These are phyloP conservation scores for Diadophis punctatus DNA, from an alignment of 2,113 vertebrate species.

Conservation along the genomic window DNA sequence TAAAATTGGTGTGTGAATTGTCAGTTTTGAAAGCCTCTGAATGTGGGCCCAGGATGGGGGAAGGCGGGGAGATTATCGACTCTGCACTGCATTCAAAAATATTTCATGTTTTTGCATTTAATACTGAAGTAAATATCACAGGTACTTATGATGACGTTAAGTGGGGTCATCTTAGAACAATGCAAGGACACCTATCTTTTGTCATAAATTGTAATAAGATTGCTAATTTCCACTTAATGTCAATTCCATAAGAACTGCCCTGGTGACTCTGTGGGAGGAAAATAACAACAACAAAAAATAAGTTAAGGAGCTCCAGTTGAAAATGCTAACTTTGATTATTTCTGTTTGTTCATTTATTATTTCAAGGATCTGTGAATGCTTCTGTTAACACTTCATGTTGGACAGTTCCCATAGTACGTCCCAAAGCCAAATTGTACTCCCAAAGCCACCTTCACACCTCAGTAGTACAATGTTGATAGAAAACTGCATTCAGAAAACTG, in stretches of 20 bases:
- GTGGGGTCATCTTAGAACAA: not conserved
- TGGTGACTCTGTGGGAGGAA: slow-evolving; percentile 6
- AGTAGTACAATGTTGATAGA: not conserved
- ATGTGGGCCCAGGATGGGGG: not conserved
- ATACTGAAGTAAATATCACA: not conserved
- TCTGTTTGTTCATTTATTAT: slow-evolving; percentile 11
- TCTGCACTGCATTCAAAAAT: slow-evolving; percentile 12
- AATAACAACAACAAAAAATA: too few relatives aligned
- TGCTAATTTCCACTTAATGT: slow-evolving; percentile 39
- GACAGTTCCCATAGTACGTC: not conserved
- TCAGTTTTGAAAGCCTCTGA: slow-evolving; percentile 12
- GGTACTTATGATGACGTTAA: slow-evolving; percentile 34
- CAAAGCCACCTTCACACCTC: not conserved
- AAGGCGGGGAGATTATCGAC: not conserved
- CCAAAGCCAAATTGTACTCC: not conserved
- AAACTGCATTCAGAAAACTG: too few relatives aligned
- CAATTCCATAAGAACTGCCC: slow-evolving; percentile 22
- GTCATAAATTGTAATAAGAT: slow-evolving; percentile 43
- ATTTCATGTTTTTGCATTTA: slow-evolving; percentile 33
- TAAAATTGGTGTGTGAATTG: slow-evolving; percentile 7
- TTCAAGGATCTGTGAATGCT: not conserved
- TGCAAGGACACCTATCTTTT: slow-evolving; percentile 16
- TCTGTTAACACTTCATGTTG: not conserved
- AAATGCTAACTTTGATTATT: slow-evolving; percentile 2
- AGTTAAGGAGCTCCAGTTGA: not conserved